phyloP scores from a whole-genome alignment of 1,140 invertebrate genomes.

The Drosophila equinoxialis region DNA sequence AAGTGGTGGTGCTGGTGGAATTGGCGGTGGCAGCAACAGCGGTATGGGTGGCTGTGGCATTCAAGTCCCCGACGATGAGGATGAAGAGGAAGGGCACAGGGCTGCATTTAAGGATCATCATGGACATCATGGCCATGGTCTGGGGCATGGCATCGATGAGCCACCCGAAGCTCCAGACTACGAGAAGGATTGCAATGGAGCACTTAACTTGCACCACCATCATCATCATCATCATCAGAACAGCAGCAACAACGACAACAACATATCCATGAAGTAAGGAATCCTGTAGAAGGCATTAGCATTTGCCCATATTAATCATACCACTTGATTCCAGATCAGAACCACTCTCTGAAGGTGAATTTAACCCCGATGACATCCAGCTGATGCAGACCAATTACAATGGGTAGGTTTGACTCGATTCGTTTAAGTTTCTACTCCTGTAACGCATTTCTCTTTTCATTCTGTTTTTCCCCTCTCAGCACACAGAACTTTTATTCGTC shows the following conservation, averaged over 20 bases:
- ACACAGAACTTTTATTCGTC: conserved; percentile 77
- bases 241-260: conserved; percentile 62
- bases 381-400: conserved; percentile 80
- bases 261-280: conserved; percentile 81
- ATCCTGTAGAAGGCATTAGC: not conserved
- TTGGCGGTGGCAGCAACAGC: conserved; percentile 15
- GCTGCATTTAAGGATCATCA: conserved; percentile 50
- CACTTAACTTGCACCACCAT: conserved; percentile 70
- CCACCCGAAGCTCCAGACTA: conserved; percentile 53
- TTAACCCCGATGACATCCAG: conserved; percentile 80
- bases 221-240: conserved; percentile 20
- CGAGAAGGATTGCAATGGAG: conserved; percentile 76
- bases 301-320: not conserved
- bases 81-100: conserved; percentile 40
- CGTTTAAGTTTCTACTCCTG: too few species aligned
- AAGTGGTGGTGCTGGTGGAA: not conserved
- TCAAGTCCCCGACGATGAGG: conserved; percentile 30
- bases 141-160: conserved; percentile 45
- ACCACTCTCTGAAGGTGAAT: conserved; percentile 77
- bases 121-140: conserved; percentile 40
- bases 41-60: conserved; percentile 17
- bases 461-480: conserved; percentile 26
- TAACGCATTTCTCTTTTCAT: too few species aligned
- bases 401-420: conserved; percentile 56
- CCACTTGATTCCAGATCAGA: conserved; percentile 58